These are phyloP conservation scores for Gasteruption jaculator DNA, from an alignment of 2,888 invertebrate species.

Conservation along the genomic window DNA sequence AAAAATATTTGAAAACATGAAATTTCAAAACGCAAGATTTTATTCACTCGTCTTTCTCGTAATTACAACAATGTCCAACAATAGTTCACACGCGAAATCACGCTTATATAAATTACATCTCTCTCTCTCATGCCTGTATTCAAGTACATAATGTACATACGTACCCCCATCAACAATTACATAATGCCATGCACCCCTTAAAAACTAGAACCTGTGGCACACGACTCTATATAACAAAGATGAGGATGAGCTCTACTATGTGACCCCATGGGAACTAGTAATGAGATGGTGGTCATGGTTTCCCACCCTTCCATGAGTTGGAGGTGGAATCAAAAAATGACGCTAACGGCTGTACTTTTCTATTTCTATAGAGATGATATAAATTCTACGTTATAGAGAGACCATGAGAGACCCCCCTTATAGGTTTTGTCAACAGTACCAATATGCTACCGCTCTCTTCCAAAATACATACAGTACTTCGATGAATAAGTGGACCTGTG, in stretches of 20 bases:
- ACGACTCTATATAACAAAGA: constrained; percentile 28
- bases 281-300: constrained; percentile 51
- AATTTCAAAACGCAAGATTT: no score
- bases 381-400: no score
- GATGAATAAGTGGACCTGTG: constrained; percentile 43
- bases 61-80: no score
- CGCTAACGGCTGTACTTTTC: no score
- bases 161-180: constrained; percentile 44
- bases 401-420: constrained; percentile 40
- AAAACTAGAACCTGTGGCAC: constrained; percentile 32
- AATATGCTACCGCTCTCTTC: constrained; percentile 48
- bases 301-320: constrained; percentile 39
- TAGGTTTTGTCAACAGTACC: constrained; percentile 49
- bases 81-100: constrained; percentile 40
- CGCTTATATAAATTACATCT: constrained; percentile 6
- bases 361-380: no score
- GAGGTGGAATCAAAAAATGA: no score
- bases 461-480: no score
- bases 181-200: constrained; percentile 47
- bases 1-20: no score
- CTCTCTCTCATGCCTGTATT: constrained; percentile 18
- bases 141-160: no score
- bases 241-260: constrained; percentile 27
- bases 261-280: constrained; percentile 50
- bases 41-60: no score